A percentile compares a stretch with the other conserved stretches of the same genome.
Conservation (phyloP, 2,113 vertebrate species). For the Cephalopterus ornatus region DNA sequence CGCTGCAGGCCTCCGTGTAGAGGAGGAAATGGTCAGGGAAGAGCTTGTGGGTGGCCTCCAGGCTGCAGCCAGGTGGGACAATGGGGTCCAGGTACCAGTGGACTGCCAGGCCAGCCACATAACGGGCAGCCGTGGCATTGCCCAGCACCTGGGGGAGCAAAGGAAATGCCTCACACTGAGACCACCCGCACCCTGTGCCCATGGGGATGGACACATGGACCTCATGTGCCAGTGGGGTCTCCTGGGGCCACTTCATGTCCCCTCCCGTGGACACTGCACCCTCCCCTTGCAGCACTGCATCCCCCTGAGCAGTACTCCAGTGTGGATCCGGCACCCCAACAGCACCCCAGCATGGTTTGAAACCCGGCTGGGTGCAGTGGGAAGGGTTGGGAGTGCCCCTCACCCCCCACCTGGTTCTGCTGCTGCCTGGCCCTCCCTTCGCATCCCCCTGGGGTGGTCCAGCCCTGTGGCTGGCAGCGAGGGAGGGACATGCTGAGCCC, state of each 20-base stretch:
- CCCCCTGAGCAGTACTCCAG: not conserved
- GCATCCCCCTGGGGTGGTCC: not conserved
- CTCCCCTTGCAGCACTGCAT: not conserved
- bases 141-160: slow-evolving; percentile 77
- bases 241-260: not conserved
- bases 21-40: slow-evolving; percentile 90
- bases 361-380: fast-evolving
- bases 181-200: fast-evolving
- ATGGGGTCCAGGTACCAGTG: slow-evolving; percentile 91
- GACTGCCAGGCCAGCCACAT: slow-evolving; percentile 84
- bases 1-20: slow-evolving; percentile 86
- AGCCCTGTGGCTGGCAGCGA: not conserved
- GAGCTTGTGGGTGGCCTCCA: slow-evolving; percentile 81
- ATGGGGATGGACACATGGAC: fast-evolving
- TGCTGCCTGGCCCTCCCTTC: not conserved
- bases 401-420: fast-evolving
- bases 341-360: fast-evolving
- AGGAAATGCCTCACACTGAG: not conserved
- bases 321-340: not conserved
- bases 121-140: slow-evolving; percentile 77
- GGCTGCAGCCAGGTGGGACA: slow-evolving; percentile 69
- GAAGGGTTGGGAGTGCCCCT: not conserved
- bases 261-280: not conserved
- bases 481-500: not conserved
- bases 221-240: fast-evolving